phyloP scores from a whole-genome alignment of 2,797 vertebrate species.

The Trachurus trachurus region DNA sequence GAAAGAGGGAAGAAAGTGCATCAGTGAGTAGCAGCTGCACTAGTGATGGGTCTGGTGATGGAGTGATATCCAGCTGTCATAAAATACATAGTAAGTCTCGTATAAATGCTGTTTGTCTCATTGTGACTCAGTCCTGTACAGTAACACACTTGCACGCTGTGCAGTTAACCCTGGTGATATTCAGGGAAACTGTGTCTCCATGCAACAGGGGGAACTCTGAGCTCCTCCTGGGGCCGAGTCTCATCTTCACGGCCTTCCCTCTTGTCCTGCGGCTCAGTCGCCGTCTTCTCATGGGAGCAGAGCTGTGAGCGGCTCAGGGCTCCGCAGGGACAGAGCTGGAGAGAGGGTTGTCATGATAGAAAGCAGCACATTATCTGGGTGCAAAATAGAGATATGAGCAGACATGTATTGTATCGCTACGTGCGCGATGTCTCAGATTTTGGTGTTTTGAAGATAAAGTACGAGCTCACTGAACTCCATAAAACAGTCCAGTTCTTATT shows the following conservation, averaged over 20 bases:
- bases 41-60: not conserved
- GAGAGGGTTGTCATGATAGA: constrained; percentile 43
- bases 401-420: not conserved
- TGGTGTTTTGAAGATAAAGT: not conserved
- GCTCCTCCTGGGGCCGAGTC: constrained; percentile 38
- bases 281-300: constrained; percentile 23
- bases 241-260: constrained; percentile 31
- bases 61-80: too few species aligned
- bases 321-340: constrained; percentile 28
- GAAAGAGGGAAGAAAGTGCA: not conserved
- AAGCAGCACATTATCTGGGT: constrained; percentile 14
- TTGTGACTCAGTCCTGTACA: not conserved
- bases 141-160: not conserved
- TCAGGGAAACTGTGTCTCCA: constrained; percentile 23
- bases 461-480: constrained; percentile 7
- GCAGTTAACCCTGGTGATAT: constrained; percentile 6
- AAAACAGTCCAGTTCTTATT: constrained; percentile 23
- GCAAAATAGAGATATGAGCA: not conserved
- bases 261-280: constrained; percentile 11
- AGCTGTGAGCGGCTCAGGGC: not conserved
- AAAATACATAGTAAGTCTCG: not conserved
- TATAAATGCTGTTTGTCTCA: constrained; percentile 2
- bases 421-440: not conserved
- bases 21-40: not conserved
- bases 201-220: constrained; percentile 35